These are phyloP conservation scores for Ammodytes dubius DNA, from an alignment of 2,113 vertebrate species.

Conservation along the genomic window DNA sequence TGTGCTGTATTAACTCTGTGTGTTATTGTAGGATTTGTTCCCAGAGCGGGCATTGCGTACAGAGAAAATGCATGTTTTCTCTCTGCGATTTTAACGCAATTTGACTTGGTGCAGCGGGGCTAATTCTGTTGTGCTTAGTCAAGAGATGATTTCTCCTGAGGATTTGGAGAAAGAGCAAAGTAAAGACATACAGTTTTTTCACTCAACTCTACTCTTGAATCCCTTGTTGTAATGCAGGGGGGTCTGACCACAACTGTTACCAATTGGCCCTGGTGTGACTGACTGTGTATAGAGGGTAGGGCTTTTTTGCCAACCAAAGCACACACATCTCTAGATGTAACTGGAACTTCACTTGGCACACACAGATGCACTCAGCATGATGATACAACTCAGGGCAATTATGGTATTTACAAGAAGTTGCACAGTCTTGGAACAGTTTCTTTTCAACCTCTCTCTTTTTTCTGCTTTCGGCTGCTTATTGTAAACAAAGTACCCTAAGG, in stretches of 20 bases:
- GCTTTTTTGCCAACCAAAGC: conserved; percentile 90
- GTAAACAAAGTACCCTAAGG: conserved; percentile 71
- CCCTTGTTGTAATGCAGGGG: conserved; percentile 49
- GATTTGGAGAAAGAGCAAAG: conserved; percentile 66
- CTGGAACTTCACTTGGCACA: conserved; percentile 87
- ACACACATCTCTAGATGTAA: conserved; percentile 83
- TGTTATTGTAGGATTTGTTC: conserved; percentile 81
- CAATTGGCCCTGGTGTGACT: conserved; percentile 86
- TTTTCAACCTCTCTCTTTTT: conserved; percentile 54
- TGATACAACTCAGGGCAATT: conserved; percentile 88
- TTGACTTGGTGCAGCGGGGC: conserved; percentile 72
- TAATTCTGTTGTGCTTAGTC: conserved; percentile 92
- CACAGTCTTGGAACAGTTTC: conserved; percentile 68
- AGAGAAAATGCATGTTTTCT: conserved; percentile 85
- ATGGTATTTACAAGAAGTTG: conserved; percentile 85
- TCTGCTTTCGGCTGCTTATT: conserved; percentile 39
- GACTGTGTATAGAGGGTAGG: conserved; percentile 74
- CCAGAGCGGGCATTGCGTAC: conserved; percentile 72
- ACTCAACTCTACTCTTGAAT: conserved; percentile 68
- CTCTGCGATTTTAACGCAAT: conserved; percentile 85
- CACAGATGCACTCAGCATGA: conserved; percentile 84
- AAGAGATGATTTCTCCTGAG: conserved; percentile 90
- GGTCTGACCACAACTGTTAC: conserved; percentile 91
- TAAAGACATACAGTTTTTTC: conserved; percentile 61
- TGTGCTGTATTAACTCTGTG: conserved; percentile 74